A percentile compares a stretch with the other conserved stretches of the same genome.
Conservation (phyloP, 1,140 invertebrate genomes). For the Drosophila suzukii region DNA sequence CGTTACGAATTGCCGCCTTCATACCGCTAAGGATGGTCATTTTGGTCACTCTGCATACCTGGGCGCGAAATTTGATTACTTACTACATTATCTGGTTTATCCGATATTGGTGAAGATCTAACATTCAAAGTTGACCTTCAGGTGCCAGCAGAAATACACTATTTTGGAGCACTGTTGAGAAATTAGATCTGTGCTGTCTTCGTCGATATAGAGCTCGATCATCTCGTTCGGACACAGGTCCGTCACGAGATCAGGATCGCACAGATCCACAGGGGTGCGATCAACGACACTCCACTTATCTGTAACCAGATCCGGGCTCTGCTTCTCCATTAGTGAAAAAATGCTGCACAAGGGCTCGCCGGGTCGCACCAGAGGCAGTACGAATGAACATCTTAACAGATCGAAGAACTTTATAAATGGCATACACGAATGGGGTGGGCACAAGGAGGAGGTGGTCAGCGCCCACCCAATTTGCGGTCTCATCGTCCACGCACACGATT, state of each 20-base stretch:
- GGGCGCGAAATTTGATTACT: too few species aligned
- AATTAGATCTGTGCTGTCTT: constrained; percentile 29
- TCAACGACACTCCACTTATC: constrained; percentile 32
- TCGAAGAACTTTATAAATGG: constrained; percentile 38
- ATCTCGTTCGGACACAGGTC: constrained; percentile 23
- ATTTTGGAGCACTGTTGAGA: neutral
- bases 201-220: constrained; percentile 34
- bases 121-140: neutral
- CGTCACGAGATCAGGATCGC: neutral
- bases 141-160: too few species aligned
- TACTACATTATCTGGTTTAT: too few species aligned
- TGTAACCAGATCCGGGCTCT: constrained; percentile 34
- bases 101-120: neutral
- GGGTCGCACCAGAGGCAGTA: constrained; percentile 28
- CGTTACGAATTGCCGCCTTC: too few species aligned
- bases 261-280: constrained; percentile 4
- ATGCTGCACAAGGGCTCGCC: constrained; percentile 21
- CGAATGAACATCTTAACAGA: constrained; percentile 14
- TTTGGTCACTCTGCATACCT: too few species aligned
- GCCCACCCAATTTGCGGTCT: constrained; percentile 51
- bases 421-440: constrained; percentile 14
- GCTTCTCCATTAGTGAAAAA: constrained; percentile 42
- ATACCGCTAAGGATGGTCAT: too few species aligned
- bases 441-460: neutral
- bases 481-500: constrained; percentile 34